These are phyloP conservation scores for Lucilia cuprina DNA, from an alignment of 1,140 invertebrate genomes.

Conservation along the genomic window DNA sequence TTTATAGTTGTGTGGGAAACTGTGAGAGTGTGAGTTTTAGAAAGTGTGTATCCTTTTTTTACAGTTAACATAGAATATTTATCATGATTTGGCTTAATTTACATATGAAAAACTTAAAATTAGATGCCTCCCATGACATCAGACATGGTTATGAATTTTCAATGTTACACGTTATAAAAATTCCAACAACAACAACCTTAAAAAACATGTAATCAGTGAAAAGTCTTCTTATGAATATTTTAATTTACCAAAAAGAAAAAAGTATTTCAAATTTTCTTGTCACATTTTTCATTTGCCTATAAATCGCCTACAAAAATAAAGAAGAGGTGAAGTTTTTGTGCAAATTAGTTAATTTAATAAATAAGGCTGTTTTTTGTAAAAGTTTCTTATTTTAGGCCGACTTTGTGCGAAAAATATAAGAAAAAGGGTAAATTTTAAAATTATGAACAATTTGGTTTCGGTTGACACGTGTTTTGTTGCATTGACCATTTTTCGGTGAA, in stretches of 20 bases:
- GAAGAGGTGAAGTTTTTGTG: background rate
- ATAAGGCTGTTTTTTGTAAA: background rate
- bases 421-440: background rate
- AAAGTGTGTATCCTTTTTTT: background rate
- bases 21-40: background rate
- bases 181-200: background rate
- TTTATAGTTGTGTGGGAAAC: background rate
- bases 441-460: background rate
- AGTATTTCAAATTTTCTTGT: background rate
- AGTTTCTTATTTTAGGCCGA: background rate
- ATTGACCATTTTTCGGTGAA: background rate
- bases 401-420: too few species aligned
- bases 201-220: background rate
- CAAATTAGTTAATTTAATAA: background rate
- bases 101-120: background rate
- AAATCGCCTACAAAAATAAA: background rate
- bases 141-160: background rate
- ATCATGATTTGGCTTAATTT: background rate
- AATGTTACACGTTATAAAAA: background rate
- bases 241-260: background rate
- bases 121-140: conserved; percentile 4
- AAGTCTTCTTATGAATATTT: background rate
- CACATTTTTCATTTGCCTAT: background rate
- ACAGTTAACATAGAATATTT: background rate
- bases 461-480: background rate